Base-by-base conservation (phyloP, 2,113 vertebrate genomes). In the Vidua macroura region DNA sequence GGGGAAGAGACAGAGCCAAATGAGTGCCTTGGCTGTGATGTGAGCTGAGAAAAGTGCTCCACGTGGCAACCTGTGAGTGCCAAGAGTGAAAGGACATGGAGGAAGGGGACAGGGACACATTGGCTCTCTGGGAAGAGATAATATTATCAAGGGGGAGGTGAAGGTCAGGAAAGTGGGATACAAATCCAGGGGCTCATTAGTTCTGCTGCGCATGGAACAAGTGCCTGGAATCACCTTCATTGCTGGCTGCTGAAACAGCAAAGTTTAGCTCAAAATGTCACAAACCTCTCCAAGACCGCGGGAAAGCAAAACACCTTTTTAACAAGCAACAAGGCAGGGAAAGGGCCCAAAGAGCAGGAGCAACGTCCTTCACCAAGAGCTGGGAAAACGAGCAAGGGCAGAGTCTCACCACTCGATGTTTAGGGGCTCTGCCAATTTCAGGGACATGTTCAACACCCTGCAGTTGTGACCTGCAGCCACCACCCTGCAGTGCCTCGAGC, bases 111-210 rank as follows among this genome's bases (percentile, higher is more conserved):
- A 53, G 53, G 82, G 58, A 35, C 59, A 21, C 16, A 0, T 7
- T 10, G 56, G 21, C 53, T 75, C 37, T 10, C 28, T n/a, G 66
- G 69, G 74, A 75, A 93, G 70, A 82, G 58, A 69, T 35, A 44
- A 37, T 44, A 27, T 21, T 62, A n/a, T 8, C 39, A 51, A 73
- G 70, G 43, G 85, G 81, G 55, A 93, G 72, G 75, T 79, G 80
- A 75, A 83, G 93, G 92, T 86, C 88, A 59, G 53, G 33, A 16
- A 86, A 76, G 55, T 11, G 83, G 79, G 67, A 77, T 73, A 77
- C 85, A 93, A 86, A 95, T 74, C 92, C 88, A 83, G 75, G 66
- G 85, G 75, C 85, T 95, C 79, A 73, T 86, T 94, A 96, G 90
- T 77, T 83, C 83, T 80, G 82, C 85, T 93, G 85, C 72, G 83